Evolutionary conservation across 2,797 vertebrate genomes (phyloP).

Genomic region (Apodemus agrarius): DNA sequence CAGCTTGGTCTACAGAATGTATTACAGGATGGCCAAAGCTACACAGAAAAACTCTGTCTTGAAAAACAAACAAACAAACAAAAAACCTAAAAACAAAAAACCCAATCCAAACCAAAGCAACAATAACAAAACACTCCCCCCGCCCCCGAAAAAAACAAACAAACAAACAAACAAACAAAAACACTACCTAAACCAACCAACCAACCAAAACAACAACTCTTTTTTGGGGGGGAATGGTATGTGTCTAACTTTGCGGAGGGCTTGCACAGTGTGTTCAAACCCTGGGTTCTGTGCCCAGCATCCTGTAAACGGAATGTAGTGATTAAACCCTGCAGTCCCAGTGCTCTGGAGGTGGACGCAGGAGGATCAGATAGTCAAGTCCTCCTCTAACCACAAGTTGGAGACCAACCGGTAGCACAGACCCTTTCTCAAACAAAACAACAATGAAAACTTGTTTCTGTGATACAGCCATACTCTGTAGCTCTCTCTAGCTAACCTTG

Average conservation of each 20-base stretch:
- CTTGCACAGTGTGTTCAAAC: not conserved
- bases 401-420: not conserved
- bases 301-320: not conserved
- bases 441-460: not conserved
- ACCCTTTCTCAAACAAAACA: not conserved
- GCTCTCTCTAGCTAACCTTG: not conserved
- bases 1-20: too few relatives aligned
- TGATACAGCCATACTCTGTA: not conserved
- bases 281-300: not conserved
- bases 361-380: not conserved
- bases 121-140: too few relatives aligned
- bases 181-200: too few relatives aligned
- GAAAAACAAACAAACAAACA: too few relatives aligned
- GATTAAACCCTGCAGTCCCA: too few relatives aligned
- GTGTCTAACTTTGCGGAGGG: too few relatives aligned
- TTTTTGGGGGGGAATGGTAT: not conserved
- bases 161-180: too few relatives aligned
- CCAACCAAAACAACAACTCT: not conserved
- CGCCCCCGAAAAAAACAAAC: too few relatives aligned
- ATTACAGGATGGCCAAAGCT: too few relatives aligned
- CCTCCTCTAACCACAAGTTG: not conserved
- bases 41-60: too few relatives aligned
- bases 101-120: too few relatives aligned
- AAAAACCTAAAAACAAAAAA: too few relatives aligned
- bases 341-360: not conserved